Base-by-base conservation (phyloP, 2,888 invertebrate genomes). In the Eutolmus rufibarbis region DNA sequence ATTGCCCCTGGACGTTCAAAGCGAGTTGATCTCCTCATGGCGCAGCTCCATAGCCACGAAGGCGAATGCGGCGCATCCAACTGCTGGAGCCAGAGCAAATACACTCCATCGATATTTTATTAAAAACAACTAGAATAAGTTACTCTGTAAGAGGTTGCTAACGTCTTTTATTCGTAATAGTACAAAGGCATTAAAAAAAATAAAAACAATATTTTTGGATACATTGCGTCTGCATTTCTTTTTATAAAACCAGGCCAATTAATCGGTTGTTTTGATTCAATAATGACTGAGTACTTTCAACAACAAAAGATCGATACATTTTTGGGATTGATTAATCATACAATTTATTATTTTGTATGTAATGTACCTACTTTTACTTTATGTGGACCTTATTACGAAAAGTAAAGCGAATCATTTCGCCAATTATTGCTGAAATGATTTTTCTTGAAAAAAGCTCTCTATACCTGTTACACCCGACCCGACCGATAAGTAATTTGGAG, bases 11-110 rank as follows among this genome's bases (percentile, higher is more conserved):
- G 95, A 96, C 82, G 94, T 96, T 91, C 96, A 96, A 91, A 94
- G 95, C 90, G 96, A 96, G 91, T 92, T 96, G 31, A 95, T 95
- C 91, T 93, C 94, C n/a, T 95, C 95, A 90, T 96, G 95, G 95
- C 90, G 91, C 84, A 91, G 90, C 78, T 92, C 91, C 19, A 88
- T 92, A 57, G 87, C 87, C 85, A 84, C 88, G 74, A 89, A 88
- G 89, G 87, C 88, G 76, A 89, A 88, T 81, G 23, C 87, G 5
- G 9, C 87, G 40, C 77, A 88, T 57, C 86, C 87, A 34, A 88
- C 89, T 46, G 89, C 89, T 84, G 89, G 90, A 12, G 88, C 94
- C 87, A 94, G 94, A 92, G 91, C 93, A 89, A 95, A 95, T 93
- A 94, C 95, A 90, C 93, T 95, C 90, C 93, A 95, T 92, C 95